A percentile compares a stretch with the other conserved stretches of the same genome.
phyloP scores from a whole-genome alignment of 2,888 invertebrate species.

The Torymus texanus region DNA sequence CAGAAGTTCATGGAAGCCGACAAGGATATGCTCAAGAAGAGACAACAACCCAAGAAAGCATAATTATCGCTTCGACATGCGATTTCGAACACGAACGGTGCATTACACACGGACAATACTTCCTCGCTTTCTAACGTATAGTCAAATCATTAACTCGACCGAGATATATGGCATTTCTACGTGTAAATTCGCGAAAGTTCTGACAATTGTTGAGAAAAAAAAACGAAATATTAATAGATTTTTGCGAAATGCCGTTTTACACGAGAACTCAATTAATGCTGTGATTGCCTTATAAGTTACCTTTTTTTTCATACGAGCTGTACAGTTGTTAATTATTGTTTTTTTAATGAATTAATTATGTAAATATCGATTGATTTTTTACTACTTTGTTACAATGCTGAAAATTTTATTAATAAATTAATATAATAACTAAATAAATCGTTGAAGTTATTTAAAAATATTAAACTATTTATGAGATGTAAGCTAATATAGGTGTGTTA shows the following conservation, averaged over 20 bases:
- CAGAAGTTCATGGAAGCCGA: slow-evolving; percentile 77
- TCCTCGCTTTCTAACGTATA: slow-evolving; percentile 41
- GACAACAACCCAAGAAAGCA: slow-evolving; percentile 32
- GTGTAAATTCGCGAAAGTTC: slow-evolving; percentile 27
- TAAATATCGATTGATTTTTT: slow-evolving; percentile 44
- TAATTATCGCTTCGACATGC: not conserved
- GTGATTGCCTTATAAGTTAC: slow-evolving; percentile 43
- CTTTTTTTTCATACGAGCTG: slow-evolving; percentile 18
- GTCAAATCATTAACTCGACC: slow-evolving; percentile 33
- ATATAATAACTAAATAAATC: slow-evolving; percentile 29
- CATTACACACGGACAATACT: slow-evolving; percentile 34
- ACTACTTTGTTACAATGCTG: slow-evolving; percentile 37
- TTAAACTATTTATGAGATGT: no score
- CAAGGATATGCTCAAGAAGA: slow-evolving; percentile 70
- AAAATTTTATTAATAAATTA: slow-evolving; percentile 47
- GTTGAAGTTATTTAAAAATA: not conserved
- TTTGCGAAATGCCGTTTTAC: not conserved
- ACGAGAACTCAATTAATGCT: slow-evolving; percentile 51
- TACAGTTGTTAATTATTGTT: slow-evolving; percentile 34
- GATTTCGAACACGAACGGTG: slow-evolving; percentile 4
- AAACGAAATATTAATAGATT: not conserved
- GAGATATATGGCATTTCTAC: slow-evolving; percentile 15
- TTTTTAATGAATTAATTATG: slow-evolving; percentile 20
- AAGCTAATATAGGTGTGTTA: not conserved
- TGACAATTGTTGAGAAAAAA: not conserved